Base-by-base conservation (phyloP, 2,888 invertebrate genomes). In the Leptopilina myrica region DNA sequence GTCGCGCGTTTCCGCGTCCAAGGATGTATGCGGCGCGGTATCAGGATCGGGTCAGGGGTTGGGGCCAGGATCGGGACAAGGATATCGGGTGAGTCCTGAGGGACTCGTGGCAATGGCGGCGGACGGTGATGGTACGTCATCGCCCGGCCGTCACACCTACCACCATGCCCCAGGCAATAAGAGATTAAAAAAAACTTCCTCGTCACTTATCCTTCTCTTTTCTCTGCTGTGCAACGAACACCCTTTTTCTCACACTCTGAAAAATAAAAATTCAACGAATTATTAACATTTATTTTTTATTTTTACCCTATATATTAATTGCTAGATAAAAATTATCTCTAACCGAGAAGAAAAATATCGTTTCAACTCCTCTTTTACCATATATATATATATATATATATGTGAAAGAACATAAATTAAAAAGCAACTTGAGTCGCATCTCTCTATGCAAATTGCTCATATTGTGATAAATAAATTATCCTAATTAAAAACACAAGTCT, bases 141-240 rank as follows among this genome's bases (percentile, higher is more conserved):
- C 91, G 90, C 91, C 91, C 90, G 88, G 90, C 88, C 89, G 88
- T 90, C 90, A 85, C 88, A 87, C 85, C 87, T 84, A 89, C 88
- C 86, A 89, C 88, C 91, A 91, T 91, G 86, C 87, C 89, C 89
- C 83, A 84, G 78, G 83, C 82, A 76, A 64, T 77, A 59, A 53
- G 65, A 76, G 64, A 20, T 62, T 77, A 1, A 73, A 56, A 73
- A 73, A 73, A 73, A 33, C 56, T 56, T 73, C 73, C 56, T 73
- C 73, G 33, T 56, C 33, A 49, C 49, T 49, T 49, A 49, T 49
- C 49, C 8, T 49, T 49, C 9, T 11, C n/a, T n/a, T n/a, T 49
- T 49, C 2, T 49, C 49, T 11, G 49, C 12, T 12, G 12, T 1
- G 3, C 49, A 12, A 49, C 11, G 49, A 43, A 43, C 43, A 43